Base-by-base conservation (phyloP, 2,113 vertebrate genomes). In the Aleadryas rufinucha region DNA sequence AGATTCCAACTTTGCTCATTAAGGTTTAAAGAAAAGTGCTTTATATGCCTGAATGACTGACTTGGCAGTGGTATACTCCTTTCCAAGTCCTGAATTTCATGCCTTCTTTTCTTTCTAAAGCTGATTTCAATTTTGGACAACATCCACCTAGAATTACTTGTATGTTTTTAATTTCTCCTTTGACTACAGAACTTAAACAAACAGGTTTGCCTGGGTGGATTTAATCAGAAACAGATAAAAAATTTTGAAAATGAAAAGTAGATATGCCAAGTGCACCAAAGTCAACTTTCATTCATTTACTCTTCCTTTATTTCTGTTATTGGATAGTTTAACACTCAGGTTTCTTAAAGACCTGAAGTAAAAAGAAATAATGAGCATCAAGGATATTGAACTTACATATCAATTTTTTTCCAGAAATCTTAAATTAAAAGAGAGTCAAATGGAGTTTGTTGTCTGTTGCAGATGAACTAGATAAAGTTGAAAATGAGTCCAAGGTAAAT, bases 221-320 rank as follows among this genome's bases (percentile, higher is more conserved):
- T 90, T 90, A 93, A 84, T 95, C 35, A 89, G 35, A 92, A 95
- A 65, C 64, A 90, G 50, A 59, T 50, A 77, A 50, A 39, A 84
- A 37, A 27, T 52, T 77, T 69, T 52, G 27, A 74, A 94, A 95
- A 89, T 18, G 5, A 84, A 84, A 89, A 63, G 16, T 76, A 76
- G 16, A 37, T 80, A 69, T 41, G 30, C 22, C 14, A 33, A 41
- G 35, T 60, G n/a, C 54, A 63, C 23, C 37, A 21, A 86, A 87
- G 69, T 53, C 45, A 86, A 49, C 41, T 83, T 83, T 47, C 26
- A 41, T 64, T 88, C 35, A 52, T 71, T 83, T 69, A 69, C 11
- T 56, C 13, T 26, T 89, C 17, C 9, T 76, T 61, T 86, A 70
- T 52, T 72, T 37, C 54, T 83, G 16, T 71, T 94, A 72, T 14